A percentile compares a stretch with the other conserved stretches of the same genome.
Conservation (phyloP, 2,797 vertebrate species). For the Tapirus indicus region DNA sequence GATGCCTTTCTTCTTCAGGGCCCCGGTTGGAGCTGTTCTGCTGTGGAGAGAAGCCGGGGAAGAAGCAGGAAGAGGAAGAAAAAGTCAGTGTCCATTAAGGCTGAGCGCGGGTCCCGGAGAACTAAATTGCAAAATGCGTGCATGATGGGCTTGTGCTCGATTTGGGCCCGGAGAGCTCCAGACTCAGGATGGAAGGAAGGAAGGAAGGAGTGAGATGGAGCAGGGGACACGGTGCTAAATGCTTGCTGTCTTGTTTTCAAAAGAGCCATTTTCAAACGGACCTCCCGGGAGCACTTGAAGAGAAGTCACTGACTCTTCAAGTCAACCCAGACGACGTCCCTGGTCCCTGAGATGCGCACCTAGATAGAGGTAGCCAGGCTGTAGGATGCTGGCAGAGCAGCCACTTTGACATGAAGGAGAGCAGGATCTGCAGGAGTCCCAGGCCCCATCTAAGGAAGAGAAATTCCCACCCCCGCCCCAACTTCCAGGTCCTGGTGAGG, state of each 20-base stretch:
- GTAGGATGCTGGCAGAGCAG: background rate
- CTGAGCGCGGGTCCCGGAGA: background rate
- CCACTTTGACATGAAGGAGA: background rate
- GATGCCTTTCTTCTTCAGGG: background rate
- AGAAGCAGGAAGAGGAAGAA: background rate
- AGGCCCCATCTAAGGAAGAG: background rate
- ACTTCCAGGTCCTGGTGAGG: background rate
- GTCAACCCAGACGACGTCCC: background rate
- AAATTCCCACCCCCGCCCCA: background rate
- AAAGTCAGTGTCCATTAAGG: background rate
- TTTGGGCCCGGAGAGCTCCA: background rate
- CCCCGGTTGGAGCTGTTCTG: background rate
- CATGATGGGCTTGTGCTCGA: fast-evolving
- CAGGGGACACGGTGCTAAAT: fast-evolving
- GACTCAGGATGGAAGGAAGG: background rate
- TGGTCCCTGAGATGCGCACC: background rate
- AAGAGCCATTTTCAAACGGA: background rate
- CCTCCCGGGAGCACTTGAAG: background rate
- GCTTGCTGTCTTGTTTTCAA: background rate
- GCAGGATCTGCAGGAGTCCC: background rate
- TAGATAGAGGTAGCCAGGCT: background rate
- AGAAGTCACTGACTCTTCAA: background rate
- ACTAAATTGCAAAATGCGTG: background rate
- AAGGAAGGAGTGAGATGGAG: background rate
- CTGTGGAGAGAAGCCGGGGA: fast-evolving